Percentiles rank a stretch among this genome's conserved stretches.
Conservation (phyloP, 2,888 invertebrate genomes). For the Sepiola atlantica region DNA sequence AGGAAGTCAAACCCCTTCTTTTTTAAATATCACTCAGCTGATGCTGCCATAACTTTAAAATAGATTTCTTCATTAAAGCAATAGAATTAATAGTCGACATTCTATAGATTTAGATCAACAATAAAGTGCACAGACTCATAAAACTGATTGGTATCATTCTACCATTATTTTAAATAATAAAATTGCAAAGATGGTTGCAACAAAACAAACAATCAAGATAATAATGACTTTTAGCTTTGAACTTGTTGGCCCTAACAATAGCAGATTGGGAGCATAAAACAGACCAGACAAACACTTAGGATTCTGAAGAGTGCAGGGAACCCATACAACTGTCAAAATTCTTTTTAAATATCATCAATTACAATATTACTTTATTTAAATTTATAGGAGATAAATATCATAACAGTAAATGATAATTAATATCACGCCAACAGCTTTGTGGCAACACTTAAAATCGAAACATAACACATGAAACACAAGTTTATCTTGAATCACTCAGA, state of each 20-base stretch:
- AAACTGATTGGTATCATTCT: neutral
- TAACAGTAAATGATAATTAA: too few species aligned
- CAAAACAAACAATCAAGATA: neutral
- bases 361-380: too few species aligned
- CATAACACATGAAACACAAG: too few species aligned
- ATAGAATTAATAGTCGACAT: neutral
- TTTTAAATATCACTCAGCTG: neutral
- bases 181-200: neutral
- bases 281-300: too few species aligned
- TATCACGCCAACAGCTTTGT: too few species aligned
- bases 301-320: too few species aligned
- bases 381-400: too few species aligned
- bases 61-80: neutral
- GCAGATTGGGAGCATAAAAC: too few species aligned
- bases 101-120: neutral
- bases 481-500: too few species aligned
- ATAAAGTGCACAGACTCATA: neutral
- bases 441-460: too few species aligned
- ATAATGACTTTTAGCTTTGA: slow-evolving; percentile 12
- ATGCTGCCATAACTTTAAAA: neutral
- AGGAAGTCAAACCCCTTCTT: neutral
- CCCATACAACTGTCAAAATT: too few species aligned
- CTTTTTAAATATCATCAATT: too few species aligned
- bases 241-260: neutral
- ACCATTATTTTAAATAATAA: neutral